Percentiles rank a stretch among this genome's conserved stretches.
phyloP scores from a whole-genome alignment of 2,113 vertebrate genomes.

The Gymnarchus niloticus region DNA sequence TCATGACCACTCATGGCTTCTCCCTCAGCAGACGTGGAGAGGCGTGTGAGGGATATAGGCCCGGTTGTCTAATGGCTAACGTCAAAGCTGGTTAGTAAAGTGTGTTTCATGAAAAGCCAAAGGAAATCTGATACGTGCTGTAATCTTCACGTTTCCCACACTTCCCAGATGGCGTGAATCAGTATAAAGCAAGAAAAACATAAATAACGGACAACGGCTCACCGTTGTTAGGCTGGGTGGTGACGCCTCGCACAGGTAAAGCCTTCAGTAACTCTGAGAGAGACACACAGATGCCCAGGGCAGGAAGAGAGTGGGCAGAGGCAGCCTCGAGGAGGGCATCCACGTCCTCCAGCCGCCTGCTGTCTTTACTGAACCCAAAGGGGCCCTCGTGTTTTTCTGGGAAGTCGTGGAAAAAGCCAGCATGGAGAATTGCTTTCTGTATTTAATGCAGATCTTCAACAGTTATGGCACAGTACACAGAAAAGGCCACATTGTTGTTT shows the following conservation, averaged over 20 bases:
- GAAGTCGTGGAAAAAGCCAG: slow-evolving; percentile 25
- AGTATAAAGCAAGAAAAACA: neutral
- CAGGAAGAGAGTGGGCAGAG: slow-evolving; percentile 67
- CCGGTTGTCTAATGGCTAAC: neutral
- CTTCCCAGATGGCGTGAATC: neutral
- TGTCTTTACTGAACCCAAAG: slow-evolving; percentile 71
- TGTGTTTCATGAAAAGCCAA: neutral
- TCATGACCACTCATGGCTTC: slow-evolving; percentile 30
- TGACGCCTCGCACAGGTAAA: slow-evolving; percentile 46
- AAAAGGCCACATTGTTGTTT: too few relatives aligned
- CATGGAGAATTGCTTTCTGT: neutral
- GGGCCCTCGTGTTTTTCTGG: slow-evolving; percentile 47
- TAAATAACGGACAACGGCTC: neutral
- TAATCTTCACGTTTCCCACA: neutral
- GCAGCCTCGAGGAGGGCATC: slow-evolving; percentile 66
- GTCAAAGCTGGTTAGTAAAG: neutral
- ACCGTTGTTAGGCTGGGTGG: slow-evolving; percentile 47
- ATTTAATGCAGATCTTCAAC: too few relatives aligned
- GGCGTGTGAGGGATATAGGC: neutral
- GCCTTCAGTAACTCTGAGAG: slow-evolving; percentile 66
- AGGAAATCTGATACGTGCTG: neutral
- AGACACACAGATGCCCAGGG: slow-evolving; percentile 69
- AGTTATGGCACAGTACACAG: too few relatives aligned
- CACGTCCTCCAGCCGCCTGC: slow-evolving; percentile 67
- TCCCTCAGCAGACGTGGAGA: neutral